Evolutionary conservation across 2,888 invertebrate species (phyloP), one percentile per base, ranked within the genome.

Genomic region (Lycophotia porphyrea): DNA sequence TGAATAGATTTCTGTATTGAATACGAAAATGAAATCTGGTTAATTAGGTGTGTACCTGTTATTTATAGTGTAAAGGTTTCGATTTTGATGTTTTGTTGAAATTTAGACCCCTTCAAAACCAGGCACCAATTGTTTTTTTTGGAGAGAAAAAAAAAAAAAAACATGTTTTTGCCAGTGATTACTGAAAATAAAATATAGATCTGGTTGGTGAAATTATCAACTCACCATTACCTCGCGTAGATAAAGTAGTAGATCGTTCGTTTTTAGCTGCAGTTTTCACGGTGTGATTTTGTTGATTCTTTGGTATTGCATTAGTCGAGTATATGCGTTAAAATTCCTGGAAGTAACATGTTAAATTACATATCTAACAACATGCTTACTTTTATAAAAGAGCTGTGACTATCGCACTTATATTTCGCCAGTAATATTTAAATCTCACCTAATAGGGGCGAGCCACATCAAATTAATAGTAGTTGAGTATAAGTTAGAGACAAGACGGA

Each of bases 1-100:
- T 39, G 47, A 78, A 85, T 70, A 77, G 65, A 79, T 68, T 85
- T 74, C 1, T 13, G 27, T 70, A 69, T 80, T 68, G 70, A 74
- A 82, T 82, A 72, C n/a, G 44, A 49, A 74, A 80, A 24, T 34
- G 15, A 58, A 66, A 63, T 36, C 31, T 39, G 58, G 60, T 76
- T 69, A 80, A 75, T 83, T 75, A 39, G n/a, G 21, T 44, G 18
- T 39, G 18, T 18, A 15, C n/a, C 18, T 39, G 13, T 47, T 42
- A 47, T 78, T 68, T 44, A 67, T 67, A 49, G 5, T 36, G 44
- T 9, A 21, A 2, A 0, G 1, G 36, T 39, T 63, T 52, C 27
- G 11, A 24, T 18, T 39, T 61, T 39, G 34, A 11, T 60, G 18
- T 68, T 31, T 39, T 58, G 7, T 60, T 5, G 15, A 49, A 49